Evolutionary conservation across 2,113 vertebrate species (phyloP), one percentile per base, ranked within the genome.

Genomic region (Coptodon rendalli): DNA sequence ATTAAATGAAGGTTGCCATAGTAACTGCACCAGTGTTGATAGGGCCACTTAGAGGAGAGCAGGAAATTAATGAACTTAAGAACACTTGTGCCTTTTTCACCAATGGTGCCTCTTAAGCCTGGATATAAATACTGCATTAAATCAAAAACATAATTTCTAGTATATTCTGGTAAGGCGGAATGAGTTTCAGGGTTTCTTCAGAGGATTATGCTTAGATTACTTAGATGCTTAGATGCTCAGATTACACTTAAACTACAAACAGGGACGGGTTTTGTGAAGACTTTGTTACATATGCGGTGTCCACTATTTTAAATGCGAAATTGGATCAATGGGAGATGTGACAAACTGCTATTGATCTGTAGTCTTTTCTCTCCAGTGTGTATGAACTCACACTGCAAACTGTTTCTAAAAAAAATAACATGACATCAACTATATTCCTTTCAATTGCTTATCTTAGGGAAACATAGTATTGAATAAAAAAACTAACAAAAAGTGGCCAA

Each of bases 1-100:
- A 24, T 83, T 85, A 91, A 87, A 93, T 71, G 79, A 83, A 81
- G 84, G 96, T 96, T 95, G 86, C 94, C 90, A 94, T 96, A 87
- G 95, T 84, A 96, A 96, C 96, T 91, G 89, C 88, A 93, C 91
- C 84, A 79, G 80, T 81, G 90, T 86, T 87, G 87, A 89, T 88
- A 89, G 82, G 89, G 81, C 89, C 84, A 61, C 83, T 81, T 83
- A 91, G 89, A 91, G 82, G 86, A 88, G 87, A 87, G 84, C 16
- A 6, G 54, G 81, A 86, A 92, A 89, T 89, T 89, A 87, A 92
- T 91, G 54, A 81, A 81, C 81, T 91, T 93, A 88, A 83, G 68
- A 86, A 88, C 73, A 89, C 36, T 81, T 80, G 48, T 82, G 81
- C 57, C 66, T 85, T 61, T 86, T 88, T 84, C 86, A 11, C 53